A percentile compares a stretch with the other conserved stretches of the same genome.
Evolutionary conservation across 2,797 vertebrate species (phyloP).

Genomic region (Pseudomugil gertrudae): DNA sequence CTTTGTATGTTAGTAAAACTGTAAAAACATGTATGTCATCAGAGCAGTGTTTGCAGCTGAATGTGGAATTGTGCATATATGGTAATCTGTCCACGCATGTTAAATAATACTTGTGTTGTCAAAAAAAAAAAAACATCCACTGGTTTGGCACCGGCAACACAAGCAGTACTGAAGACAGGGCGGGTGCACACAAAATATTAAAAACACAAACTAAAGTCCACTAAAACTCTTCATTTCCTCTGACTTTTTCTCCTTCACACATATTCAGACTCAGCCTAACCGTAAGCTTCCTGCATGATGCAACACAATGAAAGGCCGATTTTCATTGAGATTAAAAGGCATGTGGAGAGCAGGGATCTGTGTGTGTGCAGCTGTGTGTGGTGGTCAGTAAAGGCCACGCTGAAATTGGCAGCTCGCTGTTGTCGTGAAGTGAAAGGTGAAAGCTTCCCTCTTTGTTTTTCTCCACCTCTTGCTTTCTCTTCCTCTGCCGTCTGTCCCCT

Average conservation of each 20-base stretch:
- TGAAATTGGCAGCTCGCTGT: slow-evolving; percentile 69
- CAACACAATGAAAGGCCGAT: slow-evolving; percentile 79
- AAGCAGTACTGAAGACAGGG: slow-evolving; percentile 22
- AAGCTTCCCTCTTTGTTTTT: slow-evolving; percentile 50
- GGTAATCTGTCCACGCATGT: slow-evolving; percentile 8
- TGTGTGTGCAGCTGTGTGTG: slow-evolving; percentile 42
- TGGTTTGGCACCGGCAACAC: slow-evolving; percentile 50
- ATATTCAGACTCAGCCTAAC: slow-evolving; percentile 25
- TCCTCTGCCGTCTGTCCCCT: slow-evolving; percentile 12
- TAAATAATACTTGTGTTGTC: slow-evolving; percentile 38
- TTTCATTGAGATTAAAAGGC: slow-evolving; percentile 66
- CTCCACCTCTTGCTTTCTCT: slow-evolving; percentile 17
- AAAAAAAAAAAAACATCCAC: slow-evolving; percentile 37
- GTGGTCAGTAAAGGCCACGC: slow-evolving; percentile 74
- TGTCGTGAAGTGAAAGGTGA: slow-evolving; percentile 72
- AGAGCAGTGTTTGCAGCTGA: not conserved
- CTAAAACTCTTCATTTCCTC: slow-evolving; percentile 30
- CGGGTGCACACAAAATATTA: not conserved
- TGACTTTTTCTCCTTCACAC: slow-evolving; percentile 54
- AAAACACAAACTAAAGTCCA: slow-evolving; percentile 2
- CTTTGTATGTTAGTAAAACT: slow-evolving; percentile 4
- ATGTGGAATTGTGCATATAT: not conserved
- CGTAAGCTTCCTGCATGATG: slow-evolving; percentile 70
- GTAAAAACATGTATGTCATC: not conserved
- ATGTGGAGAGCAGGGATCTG: slow-evolving; percentile 51